Evolutionary conservation across 2,797 vertebrate species (phyloP), one percentile per base, ranked within the genome.

Genomic region (Geotrypetes seraphini): DNA sequence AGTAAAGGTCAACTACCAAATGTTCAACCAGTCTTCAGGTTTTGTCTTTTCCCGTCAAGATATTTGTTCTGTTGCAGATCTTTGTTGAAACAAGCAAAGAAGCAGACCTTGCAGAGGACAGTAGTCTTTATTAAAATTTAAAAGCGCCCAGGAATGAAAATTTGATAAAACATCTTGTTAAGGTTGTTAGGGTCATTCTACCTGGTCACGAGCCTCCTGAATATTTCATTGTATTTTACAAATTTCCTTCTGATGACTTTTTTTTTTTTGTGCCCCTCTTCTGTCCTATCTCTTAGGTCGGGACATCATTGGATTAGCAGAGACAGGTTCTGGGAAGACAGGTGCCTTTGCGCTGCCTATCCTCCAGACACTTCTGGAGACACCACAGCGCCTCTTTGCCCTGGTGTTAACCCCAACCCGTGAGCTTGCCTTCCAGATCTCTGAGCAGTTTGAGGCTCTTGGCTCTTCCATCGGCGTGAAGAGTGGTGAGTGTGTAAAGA

Each of bases 291-390:
- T 50, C 19, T 1, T 51, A 97, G 94, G 92, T n/a, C 86, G 71
- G 29, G 96, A 99, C 27, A 77, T 99, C 8, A 99, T 97, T 7
- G 96, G 93, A 15, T 59, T 99, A 60, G 96, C 95, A 13, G 96
- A 99, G 78, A 99, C 96, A 0, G 95, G 93, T 7, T 99, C 96
- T 14, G 96, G 96, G 19, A 99, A 99, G 73, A 99, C 96, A 0
- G 96, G 85, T 1, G 94, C 95, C 1, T 99, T 99, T 12, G 96
- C 96, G 18, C 54, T 99, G 47, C 96, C 96, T 13, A 94, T 99
- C 51, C 86, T 99, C 29, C 94, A 99, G 33, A 84, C 86, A 0
- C 76, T 99, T 35, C 75, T 97, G 32, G 71, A 87, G 31, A 86
- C 75, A 0, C 88, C 93, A 1, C 93, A 95, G 66, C 80, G 91